A percentile compares a stretch with the other conserved stretches of the same genome.
Evolutionary conservation across 2,888 invertebrate genomes (phyloP).

Genomic region (Ceratothoa steindachneri): DNA sequence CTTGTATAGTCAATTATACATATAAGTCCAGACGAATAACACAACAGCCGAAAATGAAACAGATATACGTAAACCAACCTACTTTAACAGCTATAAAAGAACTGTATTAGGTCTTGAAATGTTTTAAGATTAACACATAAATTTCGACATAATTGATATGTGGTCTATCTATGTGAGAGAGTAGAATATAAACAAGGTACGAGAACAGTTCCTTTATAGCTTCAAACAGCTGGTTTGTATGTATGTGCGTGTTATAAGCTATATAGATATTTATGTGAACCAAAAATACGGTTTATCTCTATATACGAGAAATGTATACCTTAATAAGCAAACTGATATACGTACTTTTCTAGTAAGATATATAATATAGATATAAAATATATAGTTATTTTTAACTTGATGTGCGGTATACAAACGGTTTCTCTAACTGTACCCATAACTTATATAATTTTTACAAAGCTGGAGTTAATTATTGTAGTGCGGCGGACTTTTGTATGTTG

Average conservation of each 20-base stretch:
- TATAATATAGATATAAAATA: not conserved
- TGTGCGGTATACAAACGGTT: not conserved
- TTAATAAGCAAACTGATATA: constrained; percentile 10
- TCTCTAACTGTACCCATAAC: not conserved
- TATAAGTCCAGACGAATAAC: not conserved
- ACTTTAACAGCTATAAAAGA: no score
- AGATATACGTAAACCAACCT: not conserved
- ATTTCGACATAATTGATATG: no score
- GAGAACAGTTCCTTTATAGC: not conserved
- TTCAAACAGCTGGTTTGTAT: not conserved
- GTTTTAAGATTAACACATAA: no score
- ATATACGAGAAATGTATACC: not conserved
- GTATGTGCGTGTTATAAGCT: not conserved
- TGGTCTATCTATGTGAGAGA: no score
- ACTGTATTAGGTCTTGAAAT: no score
- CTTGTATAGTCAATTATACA: not conserved
- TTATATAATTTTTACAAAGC: not conserved
- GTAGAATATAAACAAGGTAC: no score
- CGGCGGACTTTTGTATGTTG: not conserved
- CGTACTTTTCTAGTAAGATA: constrained; percentile 15
- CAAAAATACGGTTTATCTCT: not conserved
- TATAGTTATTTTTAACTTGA: not conserved
- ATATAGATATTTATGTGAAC: not conserved
- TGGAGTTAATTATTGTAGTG: not conserved
- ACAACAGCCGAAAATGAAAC: not conserved